These are phyloP conservation scores for Bellardia pandia DNA, from an alignment of 2,888 invertebrate genomes.

Conservation along the genomic window DNA sequence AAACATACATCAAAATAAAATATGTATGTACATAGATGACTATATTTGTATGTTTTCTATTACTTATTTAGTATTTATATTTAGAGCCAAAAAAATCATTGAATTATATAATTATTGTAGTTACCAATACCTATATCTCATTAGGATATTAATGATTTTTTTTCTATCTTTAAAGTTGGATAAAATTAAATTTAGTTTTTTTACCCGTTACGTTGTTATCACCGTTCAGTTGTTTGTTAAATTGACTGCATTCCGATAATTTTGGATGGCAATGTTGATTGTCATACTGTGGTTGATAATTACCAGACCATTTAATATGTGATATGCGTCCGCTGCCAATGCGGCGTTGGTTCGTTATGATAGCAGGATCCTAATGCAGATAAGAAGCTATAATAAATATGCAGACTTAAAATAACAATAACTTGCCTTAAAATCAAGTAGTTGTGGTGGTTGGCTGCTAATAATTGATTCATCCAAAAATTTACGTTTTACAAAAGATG, in stretches of 20 bases:
- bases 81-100: too few relatives aligned
- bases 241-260: constrained; percentile 25
- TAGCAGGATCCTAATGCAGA: constrained; percentile 77
- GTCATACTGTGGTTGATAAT: constrained; percentile 71
- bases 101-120: too few relatives aligned
- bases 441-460: constrained; percentile 79
- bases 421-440: constrained; percentile 78
- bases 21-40: too few relatives aligned
- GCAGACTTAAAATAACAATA: background rate
- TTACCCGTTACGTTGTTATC: constrained; percentile 55
- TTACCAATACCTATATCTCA: too few relatives aligned
- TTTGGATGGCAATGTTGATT: constrained; percentile 66
- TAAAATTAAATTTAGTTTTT: background rate
- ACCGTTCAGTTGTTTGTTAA: constrained; percentile 8
- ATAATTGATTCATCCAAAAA: constrained; percentile 80
- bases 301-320: constrained; percentile 79
- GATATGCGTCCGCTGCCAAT: constrained; percentile 82
- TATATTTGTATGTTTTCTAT: too few relatives aligned
- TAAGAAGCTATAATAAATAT: background rate
- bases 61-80: too few relatives aligned
- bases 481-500: constrained; percentile 81
- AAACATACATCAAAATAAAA: too few relatives aligned
- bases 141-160: too few relatives aligned
- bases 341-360: constrained; percentile 80
- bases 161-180: too few relatives aligned